Evolutionary conservation across 2,888 invertebrate genomes (phyloP), one percentile per base, ranked within the genome.

Genomic region (Anarsia innoxiella): DNA sequence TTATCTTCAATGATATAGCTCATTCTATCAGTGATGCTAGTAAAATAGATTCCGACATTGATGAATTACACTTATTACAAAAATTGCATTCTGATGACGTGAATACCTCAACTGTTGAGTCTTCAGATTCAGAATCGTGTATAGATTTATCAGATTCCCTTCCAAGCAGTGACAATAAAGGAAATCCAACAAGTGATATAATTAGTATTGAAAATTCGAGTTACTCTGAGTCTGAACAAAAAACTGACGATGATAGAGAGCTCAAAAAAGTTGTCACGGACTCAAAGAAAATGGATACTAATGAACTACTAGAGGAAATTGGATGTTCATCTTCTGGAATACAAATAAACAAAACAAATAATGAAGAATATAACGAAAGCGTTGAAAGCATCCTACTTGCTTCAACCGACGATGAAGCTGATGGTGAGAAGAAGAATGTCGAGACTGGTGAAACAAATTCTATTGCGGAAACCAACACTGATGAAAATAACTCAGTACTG

Each of bases 171-270:
- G 67, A 67, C 11, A 53, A 46, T 37, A 56, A 49, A 40, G 59
- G 50, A 31, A 51, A 46, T 15, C 26, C 30, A 12, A 14, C 35
- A 0, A 53, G 55, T 48, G 73, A 73, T 43, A 66, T 82, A 10
- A 78, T 83, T 12, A 83, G 83, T 44, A 79, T 82, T 46, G 83
- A 80, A 64, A 73, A 83, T 51, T 83, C 83, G 2, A 82, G 75
- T 56, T 76, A 67, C 43, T 80, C 82, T 10, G 82, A 79, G 53
- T 62, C 66, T 3, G 79, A 80, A 46, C 42, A 31, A 8, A 53
- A 49, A 31, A 55, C 55, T 45, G 44, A 48, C 2, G 32, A 19
- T 30, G 36, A 15, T 33, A 35, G n/a, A 16, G 13, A 13, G 27
- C 1, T 8, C 2, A 41, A 36, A 12, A 31, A 41, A 14, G 28